Conservation (phyloP, 2,797 vertebrate species). For the Botia almorhae region DNA sequence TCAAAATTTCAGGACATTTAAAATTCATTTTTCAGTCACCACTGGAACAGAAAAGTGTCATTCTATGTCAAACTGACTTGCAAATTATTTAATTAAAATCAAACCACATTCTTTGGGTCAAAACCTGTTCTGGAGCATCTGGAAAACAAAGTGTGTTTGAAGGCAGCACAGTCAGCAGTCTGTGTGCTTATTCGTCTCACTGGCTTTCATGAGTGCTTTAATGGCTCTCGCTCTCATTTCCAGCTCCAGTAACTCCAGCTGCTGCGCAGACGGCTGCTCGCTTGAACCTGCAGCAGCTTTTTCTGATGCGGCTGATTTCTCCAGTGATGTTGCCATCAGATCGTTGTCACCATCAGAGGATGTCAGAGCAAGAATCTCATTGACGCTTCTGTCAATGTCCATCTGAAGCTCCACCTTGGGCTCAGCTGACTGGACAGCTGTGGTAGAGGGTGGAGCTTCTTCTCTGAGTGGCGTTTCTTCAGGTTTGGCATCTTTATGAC, state of each 20-base stretch:
- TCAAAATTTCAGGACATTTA: too few relatives aligned
- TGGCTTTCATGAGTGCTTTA: slow-evolving; percentile 97
- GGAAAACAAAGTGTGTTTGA: too few relatives aligned
- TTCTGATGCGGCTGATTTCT: neutral
- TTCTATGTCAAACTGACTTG: too few relatives aligned
- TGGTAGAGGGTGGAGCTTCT: slow-evolving; percentile 19
- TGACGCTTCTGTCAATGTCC: slow-evolving; percentile 96
- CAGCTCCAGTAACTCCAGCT: slow-evolving; percentile 93
- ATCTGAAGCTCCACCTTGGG: slow-evolving; percentile 88
- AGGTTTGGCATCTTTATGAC: slow-evolving; percentile 83
- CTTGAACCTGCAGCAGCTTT: neutral
- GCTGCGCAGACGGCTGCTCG: slow-evolving; percentile 88
- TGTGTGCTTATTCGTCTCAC: slow-evolving; percentile 81
- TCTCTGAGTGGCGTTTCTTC: slow-evolving; percentile 62
- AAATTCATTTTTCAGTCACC: too few relatives aligned
- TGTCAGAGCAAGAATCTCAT: slow-evolving; percentile 88
- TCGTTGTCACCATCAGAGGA: slow-evolving; percentile 69
- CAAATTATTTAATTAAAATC: too few relatives aligned
- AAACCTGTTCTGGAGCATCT: too few relatives aligned
- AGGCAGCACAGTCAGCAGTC: neutral
- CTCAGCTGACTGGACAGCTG: slow-evolving; percentile 13
- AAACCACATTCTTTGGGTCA: too few relatives aligned
- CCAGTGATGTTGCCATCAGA: neutral
- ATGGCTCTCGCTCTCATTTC: slow-evolving; percentile 98
- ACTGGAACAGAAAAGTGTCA: too few relatives aligned